Evolutionary conservation across 2,888 invertebrate genomes (phyloP).

Genomic region (Pelosia muscerda): DNA sequence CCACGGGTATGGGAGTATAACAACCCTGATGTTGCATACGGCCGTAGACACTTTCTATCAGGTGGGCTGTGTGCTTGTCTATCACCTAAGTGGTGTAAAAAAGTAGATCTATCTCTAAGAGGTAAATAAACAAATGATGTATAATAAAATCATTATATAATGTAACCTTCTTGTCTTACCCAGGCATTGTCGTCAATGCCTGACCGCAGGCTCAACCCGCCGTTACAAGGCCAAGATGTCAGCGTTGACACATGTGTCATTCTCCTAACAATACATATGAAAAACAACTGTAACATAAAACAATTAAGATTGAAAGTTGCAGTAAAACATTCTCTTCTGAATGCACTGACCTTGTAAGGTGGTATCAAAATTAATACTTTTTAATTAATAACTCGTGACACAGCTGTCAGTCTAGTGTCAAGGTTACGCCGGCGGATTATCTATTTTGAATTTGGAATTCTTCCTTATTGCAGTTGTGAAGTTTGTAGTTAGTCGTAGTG

Average conservation of each 20-base stretch:
- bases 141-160: conserved; percentile 46
- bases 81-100: too few species aligned
- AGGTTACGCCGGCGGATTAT: conserved; percentile 41
- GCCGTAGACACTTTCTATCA: too few species aligned
- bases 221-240: conserved; percentile 46
- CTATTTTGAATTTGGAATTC: conserved; percentile 33
- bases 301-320: conserved; percentile 23
- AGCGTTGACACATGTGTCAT: conserved; percentile 51
- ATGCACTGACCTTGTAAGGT: conserved; percentile 63
- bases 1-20: too few species aligned
- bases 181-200: conserved; percentile 25
- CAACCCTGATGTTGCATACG: too few species aligned
- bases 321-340: conserved; percentile 31
- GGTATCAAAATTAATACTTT: conserved; percentile 55
- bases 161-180: conserved; percentile 37
- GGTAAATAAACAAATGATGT: conserved; percentile 15
- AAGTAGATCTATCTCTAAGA: background rate
- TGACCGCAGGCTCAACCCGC: conserved; percentile 46
- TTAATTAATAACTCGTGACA: conserved; percentile 60
- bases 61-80: too few species aligned
- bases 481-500: conserved; percentile 19
- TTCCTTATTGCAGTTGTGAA: conserved; percentile 41
- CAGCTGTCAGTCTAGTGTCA: conserved; percentile 55
- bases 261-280: conserved; percentile 30
- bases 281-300: conserved; percentile 21